Evolutionary conservation across 2,888 invertebrate genomes (phyloP), one percentile per base, ranked within the genome.

Genomic region (Neoascia interrupta): DNA sequence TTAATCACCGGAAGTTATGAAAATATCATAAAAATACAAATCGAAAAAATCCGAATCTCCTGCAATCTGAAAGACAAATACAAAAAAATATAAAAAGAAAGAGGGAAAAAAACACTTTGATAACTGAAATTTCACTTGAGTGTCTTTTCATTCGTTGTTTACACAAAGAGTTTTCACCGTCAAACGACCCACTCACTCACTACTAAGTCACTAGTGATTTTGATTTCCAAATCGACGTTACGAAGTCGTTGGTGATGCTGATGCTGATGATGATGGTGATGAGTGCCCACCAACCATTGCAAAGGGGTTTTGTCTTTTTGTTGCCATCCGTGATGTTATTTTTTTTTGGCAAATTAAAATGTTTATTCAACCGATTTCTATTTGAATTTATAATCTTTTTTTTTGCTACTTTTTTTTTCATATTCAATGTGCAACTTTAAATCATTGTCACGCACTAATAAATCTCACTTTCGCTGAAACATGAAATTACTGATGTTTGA

Each of bases 391-490:
- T 18, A 28, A 5, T 39, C 28, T 39, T 23, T 37, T 8, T 8
- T 31, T 19, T 26, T 43, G n/a, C n/a, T n/a, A 21, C 11, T 21
- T 8, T 53, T 5, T 15, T 15, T 16, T 23, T 5, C 31, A 6
- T 36, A 13, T 2, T 11, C 39, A 39, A 54, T 43, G 37, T 61
- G 49, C 56, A 41, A 49, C 26, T 37, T 61, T 49, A 19, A 51
- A 15, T 23, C 10, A 51, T 63, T 39, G 63, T 63, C 41, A 63
- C 63, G 63, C 49, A 31, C 63, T 63, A 23, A 51, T 63, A 51
- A 51, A 31, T 63, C 51, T 39, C 41, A 63, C 63, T 63, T 63
- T 63, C 51, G 51, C 39, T 45, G n/a, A n/a, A n/a, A n/a, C n/a
- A n/a, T n/a, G 49, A 11, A 18, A n/a, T n/a, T n/a, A n/a, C n/a